A percentile compares a stretch with the other conserved stretches of the same genome.
phyloP scores from a whole-genome alignment of 2,113 vertebrate genomes.

The Setophaga coronata region DNA sequence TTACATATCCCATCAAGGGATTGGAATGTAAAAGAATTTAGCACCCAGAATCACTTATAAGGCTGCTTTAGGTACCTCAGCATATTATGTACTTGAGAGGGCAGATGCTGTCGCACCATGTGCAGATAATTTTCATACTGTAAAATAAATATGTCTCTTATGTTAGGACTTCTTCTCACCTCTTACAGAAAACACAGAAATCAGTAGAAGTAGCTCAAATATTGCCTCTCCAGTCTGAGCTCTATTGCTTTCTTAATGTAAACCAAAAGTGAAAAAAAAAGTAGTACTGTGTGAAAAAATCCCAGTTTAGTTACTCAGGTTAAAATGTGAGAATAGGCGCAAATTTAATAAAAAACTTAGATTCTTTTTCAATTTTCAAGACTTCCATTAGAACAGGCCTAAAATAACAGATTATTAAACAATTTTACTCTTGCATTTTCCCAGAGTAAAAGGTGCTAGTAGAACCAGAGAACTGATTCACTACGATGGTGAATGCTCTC shows the following conservation, averaged over 20 bases:
- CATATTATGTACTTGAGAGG: not conserved
- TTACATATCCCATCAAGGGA: not conserved
- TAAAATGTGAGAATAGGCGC: not conserved
- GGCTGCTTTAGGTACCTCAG: not conserved
- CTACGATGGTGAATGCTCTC: not conserved
- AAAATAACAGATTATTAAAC: conserved; percentile 28
- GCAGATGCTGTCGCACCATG: not conserved
- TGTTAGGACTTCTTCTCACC: not conserved
- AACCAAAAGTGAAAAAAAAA: not conserved
- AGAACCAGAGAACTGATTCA: not conserved
- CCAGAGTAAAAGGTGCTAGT: not conserved
- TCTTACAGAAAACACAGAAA: not conserved
- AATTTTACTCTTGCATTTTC: not conserved
- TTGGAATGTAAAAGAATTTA: not conserved
- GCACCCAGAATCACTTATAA: not conserved
- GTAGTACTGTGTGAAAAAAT: not conserved
- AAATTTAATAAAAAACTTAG: not conserved
- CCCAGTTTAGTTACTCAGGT: not conserved
- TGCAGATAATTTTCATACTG: not conserved
- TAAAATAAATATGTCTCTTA: not conserved
- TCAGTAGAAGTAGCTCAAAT: not conserved
- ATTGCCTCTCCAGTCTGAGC: not conserved
- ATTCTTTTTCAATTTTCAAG: not conserved
- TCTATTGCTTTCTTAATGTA: not conserved
- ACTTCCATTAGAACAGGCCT: conserved; percentile 3